Evolutionary conservation across 2,797 vertebrate species (phyloP).

Genomic region (Pangasius krempfi): DNA sequence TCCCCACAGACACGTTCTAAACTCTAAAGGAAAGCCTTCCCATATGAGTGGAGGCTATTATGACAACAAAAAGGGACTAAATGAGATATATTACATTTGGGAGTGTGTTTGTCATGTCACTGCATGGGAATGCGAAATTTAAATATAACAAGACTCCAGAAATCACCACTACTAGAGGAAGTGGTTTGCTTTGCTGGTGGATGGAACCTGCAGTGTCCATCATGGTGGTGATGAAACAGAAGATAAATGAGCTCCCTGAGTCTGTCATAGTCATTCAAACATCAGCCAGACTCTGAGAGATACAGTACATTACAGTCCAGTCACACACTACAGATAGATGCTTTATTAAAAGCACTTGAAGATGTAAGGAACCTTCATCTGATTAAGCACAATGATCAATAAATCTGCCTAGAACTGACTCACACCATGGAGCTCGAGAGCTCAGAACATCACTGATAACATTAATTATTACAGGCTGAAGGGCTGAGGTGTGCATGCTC

Average conservation of each 20-base stretch:
- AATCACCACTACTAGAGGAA: neutral
- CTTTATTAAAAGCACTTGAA: conserved; percentile 5
- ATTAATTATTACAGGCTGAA: conserved; percentile 27
- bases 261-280: neutral
- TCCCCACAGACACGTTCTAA: no score
- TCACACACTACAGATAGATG: neutral
- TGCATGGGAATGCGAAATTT: neutral
- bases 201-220: conserved; percentile 35
- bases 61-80: no score
- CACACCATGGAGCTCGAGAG: conserved; percentile 18
- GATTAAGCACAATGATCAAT: conserved; percentile 43
- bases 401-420: conserved; percentile 36
- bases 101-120: no score
- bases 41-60: no score
- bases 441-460: conserved; percentile 39
- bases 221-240: conserved; percentile 15
- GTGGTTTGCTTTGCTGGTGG: neutral
- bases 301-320: conserved; percentile 9
- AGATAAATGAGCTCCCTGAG: conserved; percentile 26
- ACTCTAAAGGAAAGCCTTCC: no score
- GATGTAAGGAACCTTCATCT: neutral
- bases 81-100: neutral
- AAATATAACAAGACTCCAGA: neutral
- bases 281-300: neutral
- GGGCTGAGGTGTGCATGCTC: neutral